Base-by-base conservation (phyloP, 1,140 invertebrate species). In the Chironomus tepperi region DNA sequence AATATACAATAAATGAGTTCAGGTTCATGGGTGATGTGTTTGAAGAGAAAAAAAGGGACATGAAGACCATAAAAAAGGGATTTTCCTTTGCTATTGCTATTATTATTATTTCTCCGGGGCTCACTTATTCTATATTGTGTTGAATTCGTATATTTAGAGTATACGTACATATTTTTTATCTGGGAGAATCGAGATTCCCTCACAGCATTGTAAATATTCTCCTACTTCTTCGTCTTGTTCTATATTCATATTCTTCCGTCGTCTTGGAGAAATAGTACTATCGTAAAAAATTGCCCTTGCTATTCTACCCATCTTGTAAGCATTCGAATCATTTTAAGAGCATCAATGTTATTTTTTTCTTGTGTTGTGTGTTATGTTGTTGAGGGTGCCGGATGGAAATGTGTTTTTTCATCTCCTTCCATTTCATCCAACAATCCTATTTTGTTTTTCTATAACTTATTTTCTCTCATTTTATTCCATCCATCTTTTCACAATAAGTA, bases 341-440 rank as follows among this genome's bases (percentile, higher is more conserved):
- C 24, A 34, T 15, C 12, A n/a, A n/a, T 57, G 47, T 57, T 57
- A 57, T 57, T 57, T 57, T 57, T n/a, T 57, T 57, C 47, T 57
- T 15, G 3, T 34, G 12, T n/a, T 57, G 1, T 57, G n/a, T 57
- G 47, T 57, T 70, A 70, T 70, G 9, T 70, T 70, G 47, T 70
- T 70, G 65, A 70, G 65, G 65, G 65, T 70, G 65, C 65, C 65
- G 65, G 65, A 70, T 70, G 65, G 65, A 70, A 70, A 70, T 70
- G 65, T 70, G 65, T 70, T 70, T 70, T 21, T 70, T 70, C 47
- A 57, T 47, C 43, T 47, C 43, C 43, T 10, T 47, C 43, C 8
- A 2, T 47, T 47, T 2, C 7, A 34, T 34, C 24, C 24, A 34
- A 34, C 43, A 47, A n/a, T 19, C 65, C 16, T 21, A 57, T 70